Percentiles rank a stretch among this genome's conserved stretches.
phyloP scores from a whole-genome alignment of 2,797 vertebrate species.

The Salarias fasciatus region DNA sequence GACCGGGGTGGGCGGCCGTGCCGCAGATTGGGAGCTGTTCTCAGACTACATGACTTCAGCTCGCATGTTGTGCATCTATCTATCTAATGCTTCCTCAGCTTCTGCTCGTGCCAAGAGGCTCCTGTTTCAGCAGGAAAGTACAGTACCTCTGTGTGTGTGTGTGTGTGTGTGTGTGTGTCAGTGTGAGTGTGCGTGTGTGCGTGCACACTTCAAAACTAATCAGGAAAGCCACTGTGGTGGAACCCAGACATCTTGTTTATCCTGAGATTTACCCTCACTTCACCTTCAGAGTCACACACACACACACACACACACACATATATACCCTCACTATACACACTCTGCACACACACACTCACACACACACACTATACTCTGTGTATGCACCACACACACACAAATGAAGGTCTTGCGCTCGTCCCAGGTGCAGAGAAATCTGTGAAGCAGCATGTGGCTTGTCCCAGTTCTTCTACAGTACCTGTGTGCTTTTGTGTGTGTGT shows the following conservation, averaged over 20 bases:
- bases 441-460: constrained; percentile 84
- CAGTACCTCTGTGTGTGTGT: too few relatives aligned
- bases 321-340: constrained; percentile 21
- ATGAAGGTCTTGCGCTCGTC: constrained; percentile 73
- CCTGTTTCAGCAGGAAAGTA: constrained; percentile 21
- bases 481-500: constrained; percentile 51
- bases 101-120: constrained; percentile 33
- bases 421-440: constrained; percentile 83
- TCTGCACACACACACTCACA: constrained; percentile 28
- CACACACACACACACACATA: too few relatives aligned
- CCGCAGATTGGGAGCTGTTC: constrained; percentile 50
- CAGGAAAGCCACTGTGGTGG: constrained; percentile 64
- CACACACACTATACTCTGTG: constrained; percentile 31
- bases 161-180: constrained; percentile 15
- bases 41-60: constrained; percentile 50
- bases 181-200: constrained; percentile 11
- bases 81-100: constrained; percentile 39
- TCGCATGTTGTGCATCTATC: constrained; percentile 36
- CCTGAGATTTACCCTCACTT: constrained; percentile 61
- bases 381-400: constrained; percentile 25
- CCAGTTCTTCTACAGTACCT: constrained; percentile 82
- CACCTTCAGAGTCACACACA: constrained; percentile 64
- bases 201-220: constrained; percentile 63
- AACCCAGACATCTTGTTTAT: constrained; percentile 69
- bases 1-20: constrained; percentile 65